Evolutionary conservation across 2,113 vertebrate genomes (phyloP).

Genomic region (Lamprotornis superbus): DNA sequence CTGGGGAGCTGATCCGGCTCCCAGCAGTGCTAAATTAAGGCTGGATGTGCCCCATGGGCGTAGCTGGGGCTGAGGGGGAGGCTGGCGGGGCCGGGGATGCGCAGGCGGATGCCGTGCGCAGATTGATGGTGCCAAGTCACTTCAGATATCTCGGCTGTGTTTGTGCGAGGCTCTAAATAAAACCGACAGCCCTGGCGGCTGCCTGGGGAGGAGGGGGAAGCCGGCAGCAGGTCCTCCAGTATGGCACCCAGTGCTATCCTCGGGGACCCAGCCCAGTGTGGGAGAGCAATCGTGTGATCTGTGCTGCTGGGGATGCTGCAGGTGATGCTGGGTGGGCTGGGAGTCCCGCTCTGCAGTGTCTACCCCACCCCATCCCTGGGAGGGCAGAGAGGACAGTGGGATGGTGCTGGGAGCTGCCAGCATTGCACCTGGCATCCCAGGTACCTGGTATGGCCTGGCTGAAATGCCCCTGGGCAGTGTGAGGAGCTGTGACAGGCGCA

Average conservation of each 20-base stretch:
- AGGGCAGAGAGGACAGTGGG: background rate
- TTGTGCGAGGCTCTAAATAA: constrained; percentile 51
- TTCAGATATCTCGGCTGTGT: constrained; percentile 32
- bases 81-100: background rate
- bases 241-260: background rate
- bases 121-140: constrained; percentile 42
- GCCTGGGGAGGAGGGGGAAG: background rate
- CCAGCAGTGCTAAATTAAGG: background rate
- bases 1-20: background rate
- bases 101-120: background rate
- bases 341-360: fast-evolving
- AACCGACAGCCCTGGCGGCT: constrained; percentile 11
- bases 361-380: fast-evolving
- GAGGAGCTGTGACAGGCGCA: background rate
- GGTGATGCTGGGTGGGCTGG: background rate
- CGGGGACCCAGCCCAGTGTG: fast-evolving
- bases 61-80: constrained; percentile 20
- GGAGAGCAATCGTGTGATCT: background rate
- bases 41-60: background rate
- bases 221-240: background rate
- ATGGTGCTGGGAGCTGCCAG: background rate
- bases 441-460: background rate
- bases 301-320: background rate
- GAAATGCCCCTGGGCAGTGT: background rate
- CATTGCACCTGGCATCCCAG: background rate